Percentiles rank a stretch among this genome's conserved stretches.
Conservation (phyloP, 1,140 invertebrate genomes). For the Drosophila seguyi region DNA sequence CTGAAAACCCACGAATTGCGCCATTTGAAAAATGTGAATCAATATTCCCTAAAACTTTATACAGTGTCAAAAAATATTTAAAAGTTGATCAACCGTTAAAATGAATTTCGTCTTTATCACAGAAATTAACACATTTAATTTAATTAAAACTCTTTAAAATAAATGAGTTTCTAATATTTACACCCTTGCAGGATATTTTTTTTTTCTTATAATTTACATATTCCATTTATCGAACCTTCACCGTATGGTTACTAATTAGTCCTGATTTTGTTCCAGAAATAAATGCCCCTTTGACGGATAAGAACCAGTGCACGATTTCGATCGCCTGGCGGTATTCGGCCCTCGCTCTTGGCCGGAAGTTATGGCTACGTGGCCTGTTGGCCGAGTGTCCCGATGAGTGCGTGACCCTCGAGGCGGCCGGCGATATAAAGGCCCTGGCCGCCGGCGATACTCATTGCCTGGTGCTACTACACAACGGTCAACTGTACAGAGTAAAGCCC, state of each 20-base stretch:
- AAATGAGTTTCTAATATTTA: too few species aligned
- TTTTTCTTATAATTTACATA: not conserved
- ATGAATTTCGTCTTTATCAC: too few species aligned
- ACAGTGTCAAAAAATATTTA: not conserved
- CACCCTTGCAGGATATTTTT: too few species aligned
- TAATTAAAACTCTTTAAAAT: too few species aligned
- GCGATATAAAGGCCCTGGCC: conserved; percentile 51
- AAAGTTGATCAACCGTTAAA: too few species aligned
- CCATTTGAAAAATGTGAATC: too few species aligned
- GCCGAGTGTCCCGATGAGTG: conserved; percentile 34
- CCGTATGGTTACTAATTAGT: conserved; percentile 45
- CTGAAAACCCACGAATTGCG: too few species aligned
- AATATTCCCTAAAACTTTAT: not conserved
- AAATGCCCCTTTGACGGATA: conserved; percentile 7
- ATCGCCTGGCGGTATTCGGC: conserved; percentile 73
- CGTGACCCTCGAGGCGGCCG: conserved; percentile 41
- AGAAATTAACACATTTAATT: too few species aligned
- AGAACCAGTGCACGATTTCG: conserved; percentile 47
- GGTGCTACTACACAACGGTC: conserved; percentile 65
- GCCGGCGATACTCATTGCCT: conserved; percentile 66
- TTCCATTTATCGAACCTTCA: not conserved
- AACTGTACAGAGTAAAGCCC: conserved; percentile 56
- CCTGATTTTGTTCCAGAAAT: conserved; percentile 62
- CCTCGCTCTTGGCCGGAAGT: conserved; percentile 43
- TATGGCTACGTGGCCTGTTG: conserved; percentile 57